Evolutionary conservation across 2,888 invertebrate species (phyloP).

Genomic region (Oligia strigilis): DNA sequence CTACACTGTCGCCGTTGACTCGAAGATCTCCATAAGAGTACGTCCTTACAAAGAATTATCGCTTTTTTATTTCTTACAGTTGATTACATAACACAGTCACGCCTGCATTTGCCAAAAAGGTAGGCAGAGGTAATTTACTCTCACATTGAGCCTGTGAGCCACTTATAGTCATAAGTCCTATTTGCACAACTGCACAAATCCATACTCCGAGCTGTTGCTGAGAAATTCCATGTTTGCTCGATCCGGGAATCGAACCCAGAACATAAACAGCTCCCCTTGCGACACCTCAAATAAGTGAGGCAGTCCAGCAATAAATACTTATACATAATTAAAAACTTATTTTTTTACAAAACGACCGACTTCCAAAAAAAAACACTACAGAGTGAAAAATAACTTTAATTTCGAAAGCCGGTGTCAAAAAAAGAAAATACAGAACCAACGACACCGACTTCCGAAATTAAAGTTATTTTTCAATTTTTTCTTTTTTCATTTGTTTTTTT

Average conservation of each 20-base stretch:
- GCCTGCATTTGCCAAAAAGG: background rate
- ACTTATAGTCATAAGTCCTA: no score
- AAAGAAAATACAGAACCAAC: no score
- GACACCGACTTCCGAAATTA: no score
- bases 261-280: background rate
- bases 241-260: background rate
- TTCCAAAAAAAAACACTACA: no score
- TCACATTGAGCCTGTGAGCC: background rate
- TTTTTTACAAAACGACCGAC: no score
- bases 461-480: no score
- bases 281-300: background rate
- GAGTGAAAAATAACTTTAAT: no score
- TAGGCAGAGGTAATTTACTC: background rate
- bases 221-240: background rate
- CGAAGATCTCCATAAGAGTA: slow-evolving; percentile 72
- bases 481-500: no score
- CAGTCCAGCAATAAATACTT: no score
- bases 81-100: background rate
- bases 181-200: background rate
- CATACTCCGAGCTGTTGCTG: background rate
- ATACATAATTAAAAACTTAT: no score
- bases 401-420: no score
- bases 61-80: background rate
- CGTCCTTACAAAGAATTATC: background rate
- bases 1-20: slow-evolving; percentile 57